Evolutionary conservation across 2,888 invertebrate species (phyloP).

Genomic region (Drosophila dives): DNA sequence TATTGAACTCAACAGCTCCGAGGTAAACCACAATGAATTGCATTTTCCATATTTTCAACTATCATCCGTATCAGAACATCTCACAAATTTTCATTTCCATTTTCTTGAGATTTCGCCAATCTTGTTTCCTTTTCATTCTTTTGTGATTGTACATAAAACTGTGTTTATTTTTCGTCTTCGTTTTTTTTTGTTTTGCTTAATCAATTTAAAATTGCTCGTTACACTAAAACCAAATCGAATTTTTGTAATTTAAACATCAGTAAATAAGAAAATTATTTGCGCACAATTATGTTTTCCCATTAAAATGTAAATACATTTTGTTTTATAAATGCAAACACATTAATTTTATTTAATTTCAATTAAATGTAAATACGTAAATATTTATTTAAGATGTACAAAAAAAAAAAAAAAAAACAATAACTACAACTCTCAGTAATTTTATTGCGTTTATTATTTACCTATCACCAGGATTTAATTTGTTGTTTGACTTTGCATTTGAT

Average conservation of each 20-base stretch:
- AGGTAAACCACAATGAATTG: conserved; percentile 82
- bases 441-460: background rate
- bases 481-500: conserved; percentile 19
- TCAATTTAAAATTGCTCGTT: conserved; percentile 34
- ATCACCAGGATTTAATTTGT: conserved; percentile 13
- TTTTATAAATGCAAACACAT: background rate
- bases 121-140: conserved; percentile 6
- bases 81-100: conserved; percentile 29
- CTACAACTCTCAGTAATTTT: background rate
- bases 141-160: conserved; percentile 24
- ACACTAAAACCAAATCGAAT: background rate
- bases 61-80: conserved; percentile 52
- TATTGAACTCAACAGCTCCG: conserved; percentile 76
- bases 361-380: conserved; percentile 23
- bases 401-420: background rate
- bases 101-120: conserved; percentile 9
- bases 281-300: conserved; percentile 27
- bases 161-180: background rate
- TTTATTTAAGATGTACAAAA: background rate
- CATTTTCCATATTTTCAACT: conserved; percentile 64
- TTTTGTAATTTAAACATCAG: conserved; percentile 13
- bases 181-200: background rate
- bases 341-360: background rate
- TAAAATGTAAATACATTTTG: conserved; percentile 27
- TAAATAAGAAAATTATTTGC: conserved; percentile 8